Evolutionary conservation across 2,113 vertebrate species (phyloP), one percentile per base, ranked within the genome.

Genomic region (Anolis carolinensis): DNA sequence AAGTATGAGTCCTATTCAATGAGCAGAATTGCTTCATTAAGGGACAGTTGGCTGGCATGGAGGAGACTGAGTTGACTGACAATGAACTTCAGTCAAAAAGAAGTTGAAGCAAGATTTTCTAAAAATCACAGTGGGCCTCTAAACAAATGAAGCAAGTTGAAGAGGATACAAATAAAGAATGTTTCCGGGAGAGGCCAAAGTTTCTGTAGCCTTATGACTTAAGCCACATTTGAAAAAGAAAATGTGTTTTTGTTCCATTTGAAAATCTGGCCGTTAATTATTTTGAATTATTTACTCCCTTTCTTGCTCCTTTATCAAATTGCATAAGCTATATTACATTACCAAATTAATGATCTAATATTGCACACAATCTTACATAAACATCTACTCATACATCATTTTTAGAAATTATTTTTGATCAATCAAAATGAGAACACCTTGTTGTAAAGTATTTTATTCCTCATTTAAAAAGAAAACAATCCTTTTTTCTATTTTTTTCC

Each of bases 21-120:
- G 85, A 87, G 87, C 79, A 93, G 93, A 95, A 95, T 93, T 86
- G 87, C 91, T 93, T 91, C 90, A 92, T 91, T 94, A 94, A 95
- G 85, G 91, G 83, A 85, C 92, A 89, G 91, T 92, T 93, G 90
- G 90, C 90, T 91, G 92, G 93, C 89, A 93, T 92, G 80, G 90
- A 86, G 82, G 90, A 62, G 74, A 85, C 0, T 0, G n/a, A 82
- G 68, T 79, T 89, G 78, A 93, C 0, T 89, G 90, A 95, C 93
- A 94, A 91, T 84, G 80, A 0, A 5, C 81, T 87, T 89, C 34
- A 93, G 87, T 89, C 89, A 93, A 93, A 93, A 94, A 94, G 90
- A 93, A 93, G 76, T 84, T 93, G 88, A 55, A 92, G 86, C 83
- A 91, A 93, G 92, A 89, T 79, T 93, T 94, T 92, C 80, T 90